Conservation (phyloP, 2,888 invertebrate species). For the Ophraella communa region DNA sequence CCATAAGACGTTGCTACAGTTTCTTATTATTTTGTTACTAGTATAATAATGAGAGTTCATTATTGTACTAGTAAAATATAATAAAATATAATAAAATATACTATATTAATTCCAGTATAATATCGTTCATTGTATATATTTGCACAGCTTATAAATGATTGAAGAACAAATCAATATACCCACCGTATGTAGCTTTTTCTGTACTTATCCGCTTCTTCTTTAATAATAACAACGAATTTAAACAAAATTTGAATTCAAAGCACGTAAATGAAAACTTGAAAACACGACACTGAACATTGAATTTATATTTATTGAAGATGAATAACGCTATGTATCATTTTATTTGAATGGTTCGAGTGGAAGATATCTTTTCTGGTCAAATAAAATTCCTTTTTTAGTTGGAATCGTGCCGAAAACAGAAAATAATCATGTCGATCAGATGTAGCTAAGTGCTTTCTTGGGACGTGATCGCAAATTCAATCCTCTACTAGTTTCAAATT, state of each 20-base stretch:
- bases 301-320: neutral
- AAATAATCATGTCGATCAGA: constrained; percentile 29
- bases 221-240: neutral
- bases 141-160: neutral
- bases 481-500: constrained; percentile 29
- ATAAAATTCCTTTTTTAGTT: constrained; percentile 7
- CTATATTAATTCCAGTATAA: no score
- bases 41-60: no score
- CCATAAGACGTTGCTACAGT: no score
- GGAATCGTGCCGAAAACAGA: constrained; percentile 20
- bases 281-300: neutral
- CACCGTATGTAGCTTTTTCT: neutral
- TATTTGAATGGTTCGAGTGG: neutral
- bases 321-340: neutral
- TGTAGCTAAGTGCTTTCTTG: constrained; percentile 30
- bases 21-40: no score
- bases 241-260: neutral
- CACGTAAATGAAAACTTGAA: neutral
- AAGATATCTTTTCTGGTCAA: neutral
- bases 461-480: constrained; percentile 27
- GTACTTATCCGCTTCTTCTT: neutral
- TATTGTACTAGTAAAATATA: no score
- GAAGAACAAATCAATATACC: neutral
- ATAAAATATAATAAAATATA: no score
- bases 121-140: neutral